Conservation (phyloP, 2,888 invertebrate genomes). For the Suillia variegata region DNA sequence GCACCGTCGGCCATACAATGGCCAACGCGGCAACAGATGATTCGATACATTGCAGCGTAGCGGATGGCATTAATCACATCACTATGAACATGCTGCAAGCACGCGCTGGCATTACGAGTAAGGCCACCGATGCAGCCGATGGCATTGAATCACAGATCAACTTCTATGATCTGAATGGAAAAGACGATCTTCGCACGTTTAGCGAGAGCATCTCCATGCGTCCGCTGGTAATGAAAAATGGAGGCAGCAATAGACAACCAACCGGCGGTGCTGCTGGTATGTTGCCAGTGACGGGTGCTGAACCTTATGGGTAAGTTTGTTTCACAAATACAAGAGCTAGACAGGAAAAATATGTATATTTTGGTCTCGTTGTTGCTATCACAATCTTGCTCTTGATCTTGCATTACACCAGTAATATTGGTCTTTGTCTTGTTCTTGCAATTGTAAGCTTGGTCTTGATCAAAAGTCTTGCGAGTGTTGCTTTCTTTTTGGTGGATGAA, state of each 20-base stretch:
- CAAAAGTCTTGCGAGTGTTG: too few species aligned
- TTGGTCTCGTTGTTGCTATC: too few species aligned
- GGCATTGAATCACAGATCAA: constrained; percentile 3
- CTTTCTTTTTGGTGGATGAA: too few species aligned
- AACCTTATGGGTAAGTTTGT: constrained; percentile 57
- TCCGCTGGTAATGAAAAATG: constrained; percentile 53
- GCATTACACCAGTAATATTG: too few species aligned
- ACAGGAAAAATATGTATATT: too few species aligned
- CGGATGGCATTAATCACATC: constrained; percentile 60
- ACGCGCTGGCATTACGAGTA: constrained; percentile 34
- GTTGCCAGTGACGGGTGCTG: constrained; percentile 23
- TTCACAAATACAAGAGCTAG: too few species aligned
- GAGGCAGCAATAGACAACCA: constrained; percentile 34
- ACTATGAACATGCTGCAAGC: constrained; percentile 58
- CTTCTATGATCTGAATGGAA: constrained; percentile 32
- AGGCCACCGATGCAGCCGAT: constrained; percentile 31
- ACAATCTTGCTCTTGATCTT: too few species aligned
- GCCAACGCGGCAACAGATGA: constrained; percentile 35
- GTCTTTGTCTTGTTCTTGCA: too few species aligned
- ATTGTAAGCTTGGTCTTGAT: too few species aligned
- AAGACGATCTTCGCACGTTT: constrained; percentile 51
- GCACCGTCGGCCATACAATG: constrained; percentile 32
- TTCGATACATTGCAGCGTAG: constrained; percentile 52
- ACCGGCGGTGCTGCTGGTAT: too few species aligned
- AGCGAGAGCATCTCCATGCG: constrained; percentile 77